A percentile compares a stretch with the other conserved stretches of the same genome.
Evolutionary conservation across 2,888 invertebrate genomes (phyloP).

Genomic region (Melolontha melolontha): DNA sequence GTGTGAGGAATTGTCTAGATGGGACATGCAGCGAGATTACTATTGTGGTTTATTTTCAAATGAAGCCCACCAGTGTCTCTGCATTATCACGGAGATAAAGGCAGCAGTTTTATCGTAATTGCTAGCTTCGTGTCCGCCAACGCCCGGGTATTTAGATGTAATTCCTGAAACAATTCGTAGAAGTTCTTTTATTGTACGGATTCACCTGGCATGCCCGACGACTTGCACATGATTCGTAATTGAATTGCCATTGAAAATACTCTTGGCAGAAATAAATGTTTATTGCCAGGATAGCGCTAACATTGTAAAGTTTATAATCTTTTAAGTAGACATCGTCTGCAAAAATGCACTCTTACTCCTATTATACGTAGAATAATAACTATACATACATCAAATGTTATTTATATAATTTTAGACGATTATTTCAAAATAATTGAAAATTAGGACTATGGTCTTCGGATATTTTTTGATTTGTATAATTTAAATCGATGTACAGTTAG

Average conservation of each 20-base stretch:
- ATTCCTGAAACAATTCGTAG: conserved; percentile 28
- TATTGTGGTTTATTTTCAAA: conserved; percentile 51
- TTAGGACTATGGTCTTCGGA: too few species aligned
- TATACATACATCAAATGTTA: not conserved
- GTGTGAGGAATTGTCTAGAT: conserved; percentile 44
- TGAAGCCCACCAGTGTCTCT: conserved; percentile 46
- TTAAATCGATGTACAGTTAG: too few species aligned
- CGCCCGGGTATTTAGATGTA: conserved; percentile 33
- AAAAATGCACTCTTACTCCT: not conserved
- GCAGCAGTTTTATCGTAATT: conserved; percentile 51
- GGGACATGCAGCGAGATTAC: conserved; percentile 40
- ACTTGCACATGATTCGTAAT: conserved; percentile 21
- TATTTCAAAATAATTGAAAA: too few species aligned
- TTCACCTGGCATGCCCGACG: conserved; percentile 29
- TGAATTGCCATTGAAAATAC: conserved; percentile 22
- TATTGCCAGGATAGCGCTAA: not conserved
- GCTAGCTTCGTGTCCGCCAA: conserved; percentile 20
- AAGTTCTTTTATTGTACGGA: conserved; percentile 16
- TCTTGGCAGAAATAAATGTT: conserved; percentile 8
- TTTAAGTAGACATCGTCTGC: not conserved
- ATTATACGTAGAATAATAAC: not conserved
- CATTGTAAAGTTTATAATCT: conserved; percentile 4
- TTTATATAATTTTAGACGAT: not conserved
- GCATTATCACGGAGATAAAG: conserved; percentile 49
- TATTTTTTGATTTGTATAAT: too few species aligned